Percentiles rank a stretch among this genome's conserved stretches.
These are phyloP conservation scores for Myotis daubentonii DNA, from an alignment of 2,797 vertebrate genomes.

Conservation along the genomic window DNA sequence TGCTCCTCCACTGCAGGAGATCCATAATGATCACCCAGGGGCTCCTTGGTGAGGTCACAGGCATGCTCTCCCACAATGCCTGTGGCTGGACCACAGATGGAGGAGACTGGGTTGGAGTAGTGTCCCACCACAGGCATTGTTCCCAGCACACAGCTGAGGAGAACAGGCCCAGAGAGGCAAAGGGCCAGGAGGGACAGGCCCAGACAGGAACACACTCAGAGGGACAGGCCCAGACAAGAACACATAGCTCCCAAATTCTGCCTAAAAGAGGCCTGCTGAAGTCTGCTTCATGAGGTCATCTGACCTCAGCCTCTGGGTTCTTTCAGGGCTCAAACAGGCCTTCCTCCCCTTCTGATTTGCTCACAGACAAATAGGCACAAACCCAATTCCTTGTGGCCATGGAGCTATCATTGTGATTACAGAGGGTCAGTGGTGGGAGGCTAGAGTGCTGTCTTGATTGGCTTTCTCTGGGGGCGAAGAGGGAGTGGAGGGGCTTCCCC, in stretches of 20 bases:
- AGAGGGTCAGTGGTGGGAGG: background rate
- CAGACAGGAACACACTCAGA: background rate
- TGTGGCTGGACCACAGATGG: background rate
- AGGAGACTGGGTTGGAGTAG: background rate
- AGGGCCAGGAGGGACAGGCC: background rate
- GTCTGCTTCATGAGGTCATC: background rate
- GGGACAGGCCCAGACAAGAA: background rate
- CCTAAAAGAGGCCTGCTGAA: background rate
- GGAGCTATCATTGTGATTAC: background rate
- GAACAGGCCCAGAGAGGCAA: background rate
- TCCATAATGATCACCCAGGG: background rate
- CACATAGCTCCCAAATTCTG: background rate
- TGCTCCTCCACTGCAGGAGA: constrained; percentile 9
- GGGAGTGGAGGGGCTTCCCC: background rate
- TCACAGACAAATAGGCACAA: background rate
- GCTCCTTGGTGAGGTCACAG: constrained; percentile 7
- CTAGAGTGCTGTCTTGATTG: background rate
- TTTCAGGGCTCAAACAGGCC: background rate
- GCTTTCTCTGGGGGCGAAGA: background rate
- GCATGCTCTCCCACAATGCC: background rate
- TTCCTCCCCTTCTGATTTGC: background rate
- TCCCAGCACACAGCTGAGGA: background rate
- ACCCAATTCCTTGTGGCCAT: background rate
- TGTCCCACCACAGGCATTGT: background rate
- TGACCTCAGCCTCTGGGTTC: background rate